Base-by-base conservation (phyloP, 1,140 invertebrate genomes). In the Scaptodrosophila lebanonensis region DNA sequence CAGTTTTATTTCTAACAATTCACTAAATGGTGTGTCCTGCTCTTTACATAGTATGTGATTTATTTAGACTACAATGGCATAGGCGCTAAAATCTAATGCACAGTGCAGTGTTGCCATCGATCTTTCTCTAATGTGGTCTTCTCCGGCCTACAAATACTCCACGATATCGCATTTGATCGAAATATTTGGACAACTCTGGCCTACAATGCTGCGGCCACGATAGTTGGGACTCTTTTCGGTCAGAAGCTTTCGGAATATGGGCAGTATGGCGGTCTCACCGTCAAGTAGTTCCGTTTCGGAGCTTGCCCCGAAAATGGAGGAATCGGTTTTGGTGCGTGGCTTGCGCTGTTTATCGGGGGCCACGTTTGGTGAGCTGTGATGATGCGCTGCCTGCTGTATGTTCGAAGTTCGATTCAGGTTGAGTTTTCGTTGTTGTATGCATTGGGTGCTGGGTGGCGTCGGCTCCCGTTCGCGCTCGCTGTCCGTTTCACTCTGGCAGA, bases 151-250 rank as follows among this genome's bases (percentile, higher is more conserved):
- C 87, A 97, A 91, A 88, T 97, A 97, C 85, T 97, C 95, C 63
- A 97, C 95, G 69, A 97, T 97, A 90, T 97, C 95, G 89, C 95
- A 97, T 88, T 97, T 97, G 66, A 97, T 96, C 22, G 95, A 95
- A 88, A 97, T 96, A 89, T 96, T 97, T 4, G 95, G 95, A 88
- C 95, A 97, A 65, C 95, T 96, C 62, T 95, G 91, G 42, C 95
- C 94, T 47, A 87, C 85, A 6, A 71, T 76, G 45, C 69, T 87
- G 42, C 84, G 82, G 3, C 84, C 77, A 3, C 84, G 68, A 30
- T 87, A 86, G 47, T 86, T 82, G 43, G 86, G 84, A 39, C 85
- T 85, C 57, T 94, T 89, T 83, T 96, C 94, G 13, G 93, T 95
- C 32, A 96, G 89, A 2, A 96, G 89, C 87, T 96, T 96, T 66